Evolutionary conservation across 1,140 invertebrate genomes (phyloP).

Genomic region (Microplitis demolitor): DNA sequence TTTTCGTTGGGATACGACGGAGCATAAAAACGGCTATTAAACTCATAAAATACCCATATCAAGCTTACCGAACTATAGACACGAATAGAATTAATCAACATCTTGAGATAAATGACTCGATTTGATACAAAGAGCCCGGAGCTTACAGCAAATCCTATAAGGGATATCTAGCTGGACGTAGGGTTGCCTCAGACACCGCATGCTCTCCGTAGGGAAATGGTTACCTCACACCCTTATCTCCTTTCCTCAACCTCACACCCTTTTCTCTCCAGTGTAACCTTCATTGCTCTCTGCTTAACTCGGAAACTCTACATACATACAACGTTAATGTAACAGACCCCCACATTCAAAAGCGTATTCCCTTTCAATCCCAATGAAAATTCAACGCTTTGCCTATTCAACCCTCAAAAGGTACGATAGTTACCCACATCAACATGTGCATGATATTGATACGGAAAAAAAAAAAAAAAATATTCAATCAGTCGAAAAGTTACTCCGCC

Average conservation of each 20-base stretch:
- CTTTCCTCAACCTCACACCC: background rate
- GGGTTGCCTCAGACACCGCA: slow-evolving; percentile 2
- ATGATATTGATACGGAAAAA: slow-evolving; percentile 56
- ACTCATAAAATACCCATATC: too few species aligned
- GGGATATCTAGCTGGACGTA: slow-evolving; percentile 14
- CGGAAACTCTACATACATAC: too few species aligned
- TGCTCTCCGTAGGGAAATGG: slow-evolving; percentile 4
- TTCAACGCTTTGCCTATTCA: background rate
- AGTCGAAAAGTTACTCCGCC: slow-evolving; percentile 58
- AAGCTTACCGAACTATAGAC: too few species aligned
- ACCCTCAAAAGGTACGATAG: too few species aligned
- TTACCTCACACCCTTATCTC: background rate
- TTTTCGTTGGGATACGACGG: too few species aligned
- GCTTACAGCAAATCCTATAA: background rate
- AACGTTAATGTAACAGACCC: too few species aligned
- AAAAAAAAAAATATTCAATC: slow-evolving; percentile 59
- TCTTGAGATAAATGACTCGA: too few species aligned
- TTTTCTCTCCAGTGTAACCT: background rate
- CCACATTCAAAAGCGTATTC: too few species aligned
- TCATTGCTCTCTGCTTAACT: too few species aligned
- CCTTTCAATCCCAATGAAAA: background rate
- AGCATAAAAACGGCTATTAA: too few species aligned
- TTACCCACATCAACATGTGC: background rate
- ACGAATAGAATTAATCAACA: too few species aligned
- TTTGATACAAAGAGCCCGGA: background rate